Evolutionary conservation across 2,113 vertebrate species (phyloP).

Genomic region (Ciconia maguari): DNA sequence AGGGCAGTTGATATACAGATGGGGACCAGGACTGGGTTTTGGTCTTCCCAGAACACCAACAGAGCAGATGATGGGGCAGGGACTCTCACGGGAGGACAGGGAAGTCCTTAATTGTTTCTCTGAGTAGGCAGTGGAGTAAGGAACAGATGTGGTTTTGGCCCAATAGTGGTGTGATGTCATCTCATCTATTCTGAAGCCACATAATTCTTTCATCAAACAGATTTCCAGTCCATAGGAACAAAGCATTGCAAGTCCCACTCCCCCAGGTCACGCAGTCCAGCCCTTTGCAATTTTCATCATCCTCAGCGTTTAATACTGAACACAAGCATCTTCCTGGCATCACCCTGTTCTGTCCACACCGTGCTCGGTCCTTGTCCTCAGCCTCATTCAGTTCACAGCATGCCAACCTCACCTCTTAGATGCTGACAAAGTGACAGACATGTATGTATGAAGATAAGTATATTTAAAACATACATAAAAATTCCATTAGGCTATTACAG

Average conservation of each 20-base stretch:
- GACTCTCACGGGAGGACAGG: not conserved
- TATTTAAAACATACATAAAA: not conserved
- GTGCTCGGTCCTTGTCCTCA: not conserved
- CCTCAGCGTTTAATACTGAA: not conserved
- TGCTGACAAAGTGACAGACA: not conserved
- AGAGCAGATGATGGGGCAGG: not conserved
- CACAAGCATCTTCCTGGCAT: not conserved
- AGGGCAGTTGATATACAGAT: accelerated
- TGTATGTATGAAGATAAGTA: not conserved
- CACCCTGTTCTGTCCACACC: not conserved
- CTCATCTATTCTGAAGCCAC: not conserved
- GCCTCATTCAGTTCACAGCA: not conserved
- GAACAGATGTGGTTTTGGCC: not conserved
- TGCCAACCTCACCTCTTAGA: not conserved
- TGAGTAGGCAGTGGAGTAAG: not conserved
- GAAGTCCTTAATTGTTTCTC: not conserved
- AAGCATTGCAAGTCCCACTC: not conserved
- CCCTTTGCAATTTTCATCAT: not conserved
- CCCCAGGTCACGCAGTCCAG: not conserved
- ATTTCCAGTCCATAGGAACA: not conserved
- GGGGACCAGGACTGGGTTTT: not conserved
- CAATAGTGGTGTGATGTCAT: not conserved
- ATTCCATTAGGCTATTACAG: not conserved
- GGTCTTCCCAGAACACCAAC: not conserved
- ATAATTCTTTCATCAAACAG: not conserved